A percentile compares a stretch with the other conserved stretches of the same genome.
Evolutionary conservation across 2,888 invertebrate species (phyloP).

Genomic region (Phengaris arion): DNA sequence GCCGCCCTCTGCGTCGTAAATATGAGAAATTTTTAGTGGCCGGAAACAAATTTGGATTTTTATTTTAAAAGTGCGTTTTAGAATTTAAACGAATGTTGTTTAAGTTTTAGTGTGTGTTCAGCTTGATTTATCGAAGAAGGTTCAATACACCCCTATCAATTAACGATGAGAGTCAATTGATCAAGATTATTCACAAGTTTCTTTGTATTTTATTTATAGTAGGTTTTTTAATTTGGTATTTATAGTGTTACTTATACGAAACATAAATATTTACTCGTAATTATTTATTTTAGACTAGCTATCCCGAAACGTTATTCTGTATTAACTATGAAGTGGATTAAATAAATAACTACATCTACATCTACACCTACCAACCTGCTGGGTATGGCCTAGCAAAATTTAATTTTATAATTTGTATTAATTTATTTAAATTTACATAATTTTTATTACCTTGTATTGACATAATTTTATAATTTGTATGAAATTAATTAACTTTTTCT

Average conservation of each 20-base stretch:
- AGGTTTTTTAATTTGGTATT: too few relatives aligned
- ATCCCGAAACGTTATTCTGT: too few relatives aligned
- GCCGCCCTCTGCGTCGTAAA: constrained; percentile 35
- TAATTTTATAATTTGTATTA: too few relatives aligned
- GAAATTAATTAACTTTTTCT: too few relatives aligned
- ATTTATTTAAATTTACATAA: too few relatives aligned
- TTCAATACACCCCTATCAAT: constrained; percentile 13
- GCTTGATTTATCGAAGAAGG: background rate
- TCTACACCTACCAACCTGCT: too few relatives aligned
- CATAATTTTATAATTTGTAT: too few relatives aligned
- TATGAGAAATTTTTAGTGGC: constrained; percentile 33
- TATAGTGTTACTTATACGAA: background rate
- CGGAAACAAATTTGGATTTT: constrained; percentile 33
- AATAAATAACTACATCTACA: too few relatives aligned
- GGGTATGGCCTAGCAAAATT: too few relatives aligned
- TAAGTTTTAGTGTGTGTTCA: background rate
- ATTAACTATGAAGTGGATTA: too few relatives aligned
- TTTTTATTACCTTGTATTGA: too few relatives aligned
- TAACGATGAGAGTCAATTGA: constrained; percentile 11
- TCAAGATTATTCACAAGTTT: constrained; percentile 5
- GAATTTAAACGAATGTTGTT: background rate
- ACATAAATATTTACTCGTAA: background rate
- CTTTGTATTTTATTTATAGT: background rate
- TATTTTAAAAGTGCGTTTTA: constrained; percentile 3
- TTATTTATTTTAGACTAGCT: background rate